Conservation (phyloP, 1,140 invertebrate genomes). For the Drosophila kikkawai region DNA sequence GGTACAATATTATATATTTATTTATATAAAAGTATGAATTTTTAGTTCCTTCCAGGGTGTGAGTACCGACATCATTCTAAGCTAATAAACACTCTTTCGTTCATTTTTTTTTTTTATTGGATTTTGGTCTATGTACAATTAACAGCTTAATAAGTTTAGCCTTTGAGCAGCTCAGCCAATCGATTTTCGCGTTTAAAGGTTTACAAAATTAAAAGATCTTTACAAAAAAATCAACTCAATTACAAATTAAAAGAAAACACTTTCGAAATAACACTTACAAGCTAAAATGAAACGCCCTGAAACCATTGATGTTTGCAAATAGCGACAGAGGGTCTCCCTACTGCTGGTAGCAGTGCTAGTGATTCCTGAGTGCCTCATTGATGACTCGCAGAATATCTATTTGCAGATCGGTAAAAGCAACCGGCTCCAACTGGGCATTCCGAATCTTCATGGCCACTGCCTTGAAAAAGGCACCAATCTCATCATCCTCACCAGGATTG, state of each 20-base stretch:
- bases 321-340: background rate
- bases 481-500: constrained; percentile 66
- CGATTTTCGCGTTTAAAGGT: constrained; percentile 13
- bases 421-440: constrained; percentile 73
- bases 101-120: constrained; percentile 19
- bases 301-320: constrained; percentile 26
- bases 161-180: constrained; percentile 19
- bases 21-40: constrained; percentile 23
- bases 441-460: constrained; percentile 83
- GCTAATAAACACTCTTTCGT: constrained; percentile 40
- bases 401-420: constrained; percentile 80
- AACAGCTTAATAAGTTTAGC: constrained; percentile 32
- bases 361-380: constrained; percentile 74
- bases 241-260: constrained; percentile 46
- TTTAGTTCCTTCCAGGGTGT: constrained; percentile 44
- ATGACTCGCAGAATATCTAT: constrained; percentile 80
- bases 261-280: constrained; percentile 68
- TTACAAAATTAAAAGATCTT: constrained; percentile 30
- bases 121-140: constrained; percentile 39
- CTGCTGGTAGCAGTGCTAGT: constrained; percentile 31
- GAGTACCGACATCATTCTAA: constrained; percentile 43
- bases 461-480: constrained; percentile 81
- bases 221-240: constrained; percentile 29
- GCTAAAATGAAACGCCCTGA: constrained; percentile 55
- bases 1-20: constrained; percentile 41